Base-by-base conservation (phyloP, 2,113 vertebrate species). In the Brachypodius melanocephalos region DNA sequence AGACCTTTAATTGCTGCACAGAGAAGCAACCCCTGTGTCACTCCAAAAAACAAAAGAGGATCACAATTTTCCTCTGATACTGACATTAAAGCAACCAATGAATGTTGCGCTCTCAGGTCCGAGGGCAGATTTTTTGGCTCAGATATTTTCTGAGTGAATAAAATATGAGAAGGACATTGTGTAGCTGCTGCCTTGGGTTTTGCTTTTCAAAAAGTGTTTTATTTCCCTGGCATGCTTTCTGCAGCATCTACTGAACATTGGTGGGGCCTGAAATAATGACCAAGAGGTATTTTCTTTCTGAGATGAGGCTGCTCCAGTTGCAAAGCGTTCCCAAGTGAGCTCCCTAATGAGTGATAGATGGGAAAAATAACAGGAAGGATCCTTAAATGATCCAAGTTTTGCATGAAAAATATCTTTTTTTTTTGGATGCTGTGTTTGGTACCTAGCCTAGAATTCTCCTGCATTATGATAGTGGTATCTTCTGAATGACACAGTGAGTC, bases 351-450 rank as follows among this genome's bases (percentile, higher is more conserved):
- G 85, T 94, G 95, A 96, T 93, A 94, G 75, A 96, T 96, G 75
- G 68, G 82, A 88, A 94, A 84, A 97, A 97, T 77, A 96, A 93
- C 89, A 96, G 88, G 94, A 95, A 95, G 61, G 85, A 74, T 88
- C 79, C 42, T 68, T 66, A 57, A 48, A 72, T 34, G 74, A 95
- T 96, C 94, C 95, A 97, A 91, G 82, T 93, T 94, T 88, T 90
- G 59, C 68, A 74, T 86, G 82, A 95, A 93, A 93, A 90, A 95
- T 91, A 88, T 72, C 52, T 3, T 28, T 34, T 88, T 88, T 87
- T 81, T 88, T 94, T 95, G 93, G 95, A 96, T 83, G 93, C 91
- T 90, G 10, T 93, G 82, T 96, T 96, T 97, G 95, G 92, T 96
- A 95, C 79, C 88, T 86, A 81, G 96, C 95, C 96, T 96, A 93